Evolutionary conservation across 2,888 invertebrate genomes (phyloP), one percentile per base, ranked within the genome.

Genomic region (Gastracanthus pulcherrimus): DNA sequence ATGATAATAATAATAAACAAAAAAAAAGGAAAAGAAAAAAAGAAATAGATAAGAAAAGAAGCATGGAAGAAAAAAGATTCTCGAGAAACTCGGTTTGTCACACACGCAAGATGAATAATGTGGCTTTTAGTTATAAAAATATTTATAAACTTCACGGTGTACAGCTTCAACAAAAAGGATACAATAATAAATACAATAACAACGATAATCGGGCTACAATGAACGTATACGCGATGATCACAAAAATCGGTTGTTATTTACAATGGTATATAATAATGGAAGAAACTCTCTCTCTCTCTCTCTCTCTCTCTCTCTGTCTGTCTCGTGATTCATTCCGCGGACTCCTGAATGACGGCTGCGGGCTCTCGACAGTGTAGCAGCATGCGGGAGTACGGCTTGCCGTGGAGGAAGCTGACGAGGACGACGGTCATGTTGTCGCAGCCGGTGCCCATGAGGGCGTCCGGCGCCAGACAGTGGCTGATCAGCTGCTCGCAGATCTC

Each of bases 341-440:
- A 11, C 78, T 78, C 55, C 78, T 51, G 38, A 64, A 81, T 66
- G 62, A n/a, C n/a, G n/a, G 19, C n/a, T 51, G 82, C 72, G 70
- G 55, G 45, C 76, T 74, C 48, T 76, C 78, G 41, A 76, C 72
- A 80, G 31, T 51, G 82, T 64, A 62, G 41, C 16, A 76, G 69
- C 77, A 82, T 77, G 29, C 92, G 89, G 26, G 92, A 91, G 83
- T 93, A 94, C 5, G 93, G 90, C 84, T 92, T 93, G 19, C 93
- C 93, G 76, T 94, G 94, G 48, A 96, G 91, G 83, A 98, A 94
- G 89, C 97, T 97, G 77, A 98, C 94, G 51, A 99, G 93, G 45
- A 98, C 95, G 3, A 98, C 98, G 29, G 99, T 99, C 99, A 99
- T 99, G 93, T 99, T 99, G 93, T 99, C 99, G 92, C 99, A 98